A percentile compares a stretch with the other conserved stretches of the same genome.
phyloP scores from a whole-genome alignment of 2,113 vertebrate genomes.

The Aptenodytes forsteri region DNA sequence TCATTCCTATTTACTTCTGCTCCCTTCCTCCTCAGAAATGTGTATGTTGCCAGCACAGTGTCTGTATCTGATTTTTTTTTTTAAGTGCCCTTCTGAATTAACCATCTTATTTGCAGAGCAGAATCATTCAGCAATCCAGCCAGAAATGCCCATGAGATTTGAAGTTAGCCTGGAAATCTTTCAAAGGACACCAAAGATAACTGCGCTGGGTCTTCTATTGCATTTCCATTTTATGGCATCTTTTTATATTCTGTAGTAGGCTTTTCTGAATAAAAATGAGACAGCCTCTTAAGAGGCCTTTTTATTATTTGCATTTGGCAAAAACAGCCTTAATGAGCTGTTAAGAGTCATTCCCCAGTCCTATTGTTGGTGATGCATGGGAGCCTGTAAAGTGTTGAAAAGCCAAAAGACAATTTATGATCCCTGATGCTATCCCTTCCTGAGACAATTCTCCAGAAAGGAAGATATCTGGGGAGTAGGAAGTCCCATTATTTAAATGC shows the following conservation, averaged over 20 bases:
- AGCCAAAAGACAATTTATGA: constrained; percentile 75
- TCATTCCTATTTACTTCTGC: neutral
- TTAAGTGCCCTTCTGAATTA: neutral
- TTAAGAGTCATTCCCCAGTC: constrained; percentile 68
- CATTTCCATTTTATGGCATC: constrained; percentile 76
- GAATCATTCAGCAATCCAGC: neutral
- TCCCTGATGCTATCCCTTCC: constrained; percentile 71
- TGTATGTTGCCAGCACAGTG: neutral
- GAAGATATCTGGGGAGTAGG: constrained; percentile 49
- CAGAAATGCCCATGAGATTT: neutral
- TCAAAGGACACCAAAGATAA: constrained; percentile 48
- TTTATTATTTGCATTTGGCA: constrained; percentile 80
- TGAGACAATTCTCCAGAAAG: constrained; percentile 57
- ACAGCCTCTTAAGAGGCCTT: constrained; percentile 66
- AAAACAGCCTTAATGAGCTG: constrained; percentile 81
- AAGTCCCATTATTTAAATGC: constrained; percentile 59
- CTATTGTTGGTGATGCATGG: constrained; percentile 72
- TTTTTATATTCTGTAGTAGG: constrained; percentile 73
- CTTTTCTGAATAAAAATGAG: constrained; percentile 78
- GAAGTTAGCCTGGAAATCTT: neutral
- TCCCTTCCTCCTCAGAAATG: neutral
- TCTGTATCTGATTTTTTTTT: neutral
- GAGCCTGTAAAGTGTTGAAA: constrained; percentile 76
- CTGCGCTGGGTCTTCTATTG: neutral
- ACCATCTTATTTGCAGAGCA: neutral